Conservation (phyloP, 2,797 vertebrate species). For the Hyperoplus lanceolatus region DNA sequence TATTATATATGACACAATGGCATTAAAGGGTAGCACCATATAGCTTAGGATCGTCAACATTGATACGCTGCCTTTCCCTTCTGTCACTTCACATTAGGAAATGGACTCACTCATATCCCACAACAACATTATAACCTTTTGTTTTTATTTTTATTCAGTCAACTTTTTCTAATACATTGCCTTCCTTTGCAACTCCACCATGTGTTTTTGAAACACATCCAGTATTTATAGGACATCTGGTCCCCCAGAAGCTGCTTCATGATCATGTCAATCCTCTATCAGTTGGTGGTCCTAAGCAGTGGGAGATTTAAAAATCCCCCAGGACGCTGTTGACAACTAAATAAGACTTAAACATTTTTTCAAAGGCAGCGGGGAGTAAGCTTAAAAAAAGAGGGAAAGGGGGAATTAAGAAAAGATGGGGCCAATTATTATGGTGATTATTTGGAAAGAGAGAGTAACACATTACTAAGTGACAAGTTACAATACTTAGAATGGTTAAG, state of each 20-base stretch:
- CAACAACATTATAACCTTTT: no score
- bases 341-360: constrained; percentile 10
- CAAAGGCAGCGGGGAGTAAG: constrained; percentile 11
- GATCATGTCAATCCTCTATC: constrained; percentile 17
- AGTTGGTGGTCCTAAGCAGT: constrained; percentile 12
- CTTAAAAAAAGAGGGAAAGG: neutral
- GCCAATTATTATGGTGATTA: neutral
- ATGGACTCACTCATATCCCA: neutral
- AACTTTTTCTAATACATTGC: constrained; percentile 4
- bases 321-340: constrained; percentile 1
- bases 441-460: neutral
- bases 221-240: neutral
- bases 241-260: neutral
- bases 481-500: neutral
- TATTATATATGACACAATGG: constrained; percentile 29
- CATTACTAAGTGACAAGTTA: neutral
- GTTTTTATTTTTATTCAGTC: neutral
- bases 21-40: constrained; percentile 37
- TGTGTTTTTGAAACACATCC: constrained; percentile 1
- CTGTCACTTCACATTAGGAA: constrained; percentile 22
- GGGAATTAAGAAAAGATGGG: neutral
- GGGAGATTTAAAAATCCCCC: constrained; percentile 28
- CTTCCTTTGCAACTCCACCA: neutral
- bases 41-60: neutral
- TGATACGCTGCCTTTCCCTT: neutral